These are phyloP conservation scores for Drosophila yakuba DNA, from an alignment of 1,140 invertebrate species.

Conservation along the genomic window DNA sequence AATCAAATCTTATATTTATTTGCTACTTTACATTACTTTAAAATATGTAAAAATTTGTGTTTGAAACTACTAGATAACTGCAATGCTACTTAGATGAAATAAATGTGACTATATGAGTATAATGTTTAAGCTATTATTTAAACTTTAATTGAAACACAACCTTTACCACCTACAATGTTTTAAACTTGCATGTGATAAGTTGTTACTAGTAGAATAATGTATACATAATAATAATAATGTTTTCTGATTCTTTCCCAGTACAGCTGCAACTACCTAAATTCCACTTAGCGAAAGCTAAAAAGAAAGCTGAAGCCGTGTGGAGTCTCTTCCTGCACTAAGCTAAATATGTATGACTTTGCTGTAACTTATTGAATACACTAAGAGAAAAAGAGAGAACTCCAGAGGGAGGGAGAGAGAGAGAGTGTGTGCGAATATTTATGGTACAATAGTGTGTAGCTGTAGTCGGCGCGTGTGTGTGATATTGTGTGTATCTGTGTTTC, in stretches of 20 bases:
- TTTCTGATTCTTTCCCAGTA: neutral
- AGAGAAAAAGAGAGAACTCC: conserved; percentile 3
- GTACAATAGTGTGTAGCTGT: conserved; percentile 28
- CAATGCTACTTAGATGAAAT: neutral
- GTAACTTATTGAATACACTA: conserved; percentile 19
- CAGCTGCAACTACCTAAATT: neutral
- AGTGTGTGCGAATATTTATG: conserved; percentile 49
- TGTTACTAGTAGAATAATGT: neutral
- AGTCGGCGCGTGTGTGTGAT: conserved; percentile 32
- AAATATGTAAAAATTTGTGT: neutral
- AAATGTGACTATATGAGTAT: neutral
- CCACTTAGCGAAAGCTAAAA: conserved; percentile 6
- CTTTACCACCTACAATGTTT: too few species aligned
- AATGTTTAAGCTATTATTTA: too few species aligned
- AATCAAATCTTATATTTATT: neutral
- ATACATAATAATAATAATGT: too few species aligned
- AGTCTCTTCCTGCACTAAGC: conserved; percentile 7
- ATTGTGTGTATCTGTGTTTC: conserved; percentile 35
- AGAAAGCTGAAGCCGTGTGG: conserved; percentile 31
- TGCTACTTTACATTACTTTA: neutral
- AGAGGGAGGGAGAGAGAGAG: neutral
- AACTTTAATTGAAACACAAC: too few species aligned
- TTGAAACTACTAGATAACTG: neutral
- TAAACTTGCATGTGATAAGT: neutral
- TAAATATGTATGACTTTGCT: neutral